phyloP scores from a whole-genome alignment of 2,888 invertebrate genomes.

The Lasioglossum calceatum region DNA sequence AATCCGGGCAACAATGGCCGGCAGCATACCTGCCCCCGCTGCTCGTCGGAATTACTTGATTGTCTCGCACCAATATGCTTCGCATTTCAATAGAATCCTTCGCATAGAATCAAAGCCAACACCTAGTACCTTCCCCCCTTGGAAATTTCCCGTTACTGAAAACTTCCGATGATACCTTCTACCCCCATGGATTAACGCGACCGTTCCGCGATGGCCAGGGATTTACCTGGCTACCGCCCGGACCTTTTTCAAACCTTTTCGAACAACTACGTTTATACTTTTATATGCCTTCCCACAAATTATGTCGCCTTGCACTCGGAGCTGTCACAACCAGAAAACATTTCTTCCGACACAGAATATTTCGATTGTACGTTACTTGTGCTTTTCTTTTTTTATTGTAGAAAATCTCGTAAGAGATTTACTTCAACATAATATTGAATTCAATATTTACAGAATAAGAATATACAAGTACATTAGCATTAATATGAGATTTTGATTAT shows the following conservation, averaged over 20 bases:
- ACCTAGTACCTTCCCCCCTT: too few species aligned
- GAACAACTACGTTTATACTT: neutral
- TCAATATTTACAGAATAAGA: too few species aligned
- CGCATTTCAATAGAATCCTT: neutral
- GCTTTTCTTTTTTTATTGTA: too few species aligned
- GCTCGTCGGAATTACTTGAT: neutral
- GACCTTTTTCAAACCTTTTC: neutral
- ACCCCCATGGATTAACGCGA: neutral
- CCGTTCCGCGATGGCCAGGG: neutral
- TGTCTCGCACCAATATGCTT: neutral
- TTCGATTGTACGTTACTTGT: too few species aligned
- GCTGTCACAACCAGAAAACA: neutral
- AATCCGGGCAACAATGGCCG: neutral
- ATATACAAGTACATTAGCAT: too few species aligned
- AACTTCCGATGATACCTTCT: neutral
- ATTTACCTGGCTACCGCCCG: neutral
- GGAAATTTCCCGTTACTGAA: neutral
- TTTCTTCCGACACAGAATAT: neutral
- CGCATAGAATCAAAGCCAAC: neutral
- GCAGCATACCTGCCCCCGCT: neutral
- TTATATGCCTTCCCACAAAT: too few species aligned
- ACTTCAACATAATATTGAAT: too few species aligned
- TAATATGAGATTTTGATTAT: too few species aligned
- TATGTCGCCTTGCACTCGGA: too few species aligned
- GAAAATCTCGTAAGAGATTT: too few species aligned